Conservation (phyloP, 1,140 invertebrate genomes). For the Zaprionus kolodkinae region DNA sequence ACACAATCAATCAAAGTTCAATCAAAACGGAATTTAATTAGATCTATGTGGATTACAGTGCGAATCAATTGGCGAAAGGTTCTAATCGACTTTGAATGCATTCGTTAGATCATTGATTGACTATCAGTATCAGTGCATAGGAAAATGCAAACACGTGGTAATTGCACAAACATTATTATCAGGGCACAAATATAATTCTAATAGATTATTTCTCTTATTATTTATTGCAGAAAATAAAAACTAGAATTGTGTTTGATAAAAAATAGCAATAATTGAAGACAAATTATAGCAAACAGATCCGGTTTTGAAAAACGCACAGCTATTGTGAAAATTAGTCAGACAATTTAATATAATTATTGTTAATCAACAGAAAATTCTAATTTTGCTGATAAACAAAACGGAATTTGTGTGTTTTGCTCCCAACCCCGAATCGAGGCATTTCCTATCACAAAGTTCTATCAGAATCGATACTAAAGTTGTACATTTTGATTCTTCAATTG, state of each 20-base stretch:
- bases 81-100: not conserved
- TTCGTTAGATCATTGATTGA: not conserved
- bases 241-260: not conserved
- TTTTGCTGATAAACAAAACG: not conserved
- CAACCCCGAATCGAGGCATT: not conserved
- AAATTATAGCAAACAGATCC: not conserved
- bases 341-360: not conserved
- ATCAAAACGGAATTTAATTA: not conserved
- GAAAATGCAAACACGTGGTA: not conserved
- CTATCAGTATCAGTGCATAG: not conserved
- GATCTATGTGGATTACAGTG: not conserved
- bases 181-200: not conserved
- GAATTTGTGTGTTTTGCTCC: not conserved
- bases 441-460: not conserved
- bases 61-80: not conserved
- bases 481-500: not conserved
- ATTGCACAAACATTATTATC: not conserved
- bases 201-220: not conserved
- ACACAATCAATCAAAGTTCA: not conserved
- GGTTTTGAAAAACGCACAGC: not conserved
- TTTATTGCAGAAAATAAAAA: no score
- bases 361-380: not conserved
- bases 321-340: not conserved
- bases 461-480: not conserved
- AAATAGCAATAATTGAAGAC: not conserved